These are phyloP conservation scores for Jordanella pulchra DNA, from an alignment of 2,797 vertebrate species.

Conservation along the genomic window DNA sequence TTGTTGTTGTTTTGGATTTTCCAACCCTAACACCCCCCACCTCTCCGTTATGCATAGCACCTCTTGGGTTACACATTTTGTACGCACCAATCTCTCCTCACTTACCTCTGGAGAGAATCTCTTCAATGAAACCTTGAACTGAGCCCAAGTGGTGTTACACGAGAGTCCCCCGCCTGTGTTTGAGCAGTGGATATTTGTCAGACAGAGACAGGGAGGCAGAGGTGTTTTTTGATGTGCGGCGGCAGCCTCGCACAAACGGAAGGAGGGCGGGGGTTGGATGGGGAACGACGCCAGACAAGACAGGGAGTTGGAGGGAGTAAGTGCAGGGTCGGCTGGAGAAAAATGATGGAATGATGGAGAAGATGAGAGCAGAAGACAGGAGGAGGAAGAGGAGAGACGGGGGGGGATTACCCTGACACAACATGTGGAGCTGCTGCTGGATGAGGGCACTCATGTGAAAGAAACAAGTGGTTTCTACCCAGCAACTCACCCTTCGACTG, in stretches of 20 bases:
- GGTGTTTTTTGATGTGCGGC: constrained; percentile 41
- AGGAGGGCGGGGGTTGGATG: background rate
- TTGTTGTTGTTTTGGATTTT: constrained; percentile 48
- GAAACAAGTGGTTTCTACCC: constrained; percentile 67
- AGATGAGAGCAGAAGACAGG: background rate
- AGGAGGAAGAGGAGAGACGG: constrained; percentile 4
- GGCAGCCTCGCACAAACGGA: constrained; percentile 21
- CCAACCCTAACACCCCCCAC: background rate
- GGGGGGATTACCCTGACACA: constrained; percentile 46
- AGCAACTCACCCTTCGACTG: constrained; percentile 62
- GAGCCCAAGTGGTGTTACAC: constrained; percentile 41
- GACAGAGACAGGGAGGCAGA: constrained; percentile 35
- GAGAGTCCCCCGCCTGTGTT: constrained; percentile 33
- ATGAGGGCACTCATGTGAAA: constrained; percentile 48
- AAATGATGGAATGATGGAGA: constrained; percentile 16
- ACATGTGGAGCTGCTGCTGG: constrained; percentile 57
- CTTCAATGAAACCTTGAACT: constrained; percentile 42
- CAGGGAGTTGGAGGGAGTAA: constrained; percentile 45
- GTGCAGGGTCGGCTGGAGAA: constrained; percentile 34
- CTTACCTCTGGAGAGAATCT: constrained; percentile 36
- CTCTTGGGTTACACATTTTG: constrained; percentile 23
- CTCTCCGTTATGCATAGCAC: background rate
- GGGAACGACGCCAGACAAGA: constrained; percentile 19
- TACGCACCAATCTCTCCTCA: constrained; percentile 5
- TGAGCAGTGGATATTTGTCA: constrained; percentile 41